phyloP scores from a whole-genome alignment of 2,888 invertebrate species.

The Aquatica leii region DNA sequence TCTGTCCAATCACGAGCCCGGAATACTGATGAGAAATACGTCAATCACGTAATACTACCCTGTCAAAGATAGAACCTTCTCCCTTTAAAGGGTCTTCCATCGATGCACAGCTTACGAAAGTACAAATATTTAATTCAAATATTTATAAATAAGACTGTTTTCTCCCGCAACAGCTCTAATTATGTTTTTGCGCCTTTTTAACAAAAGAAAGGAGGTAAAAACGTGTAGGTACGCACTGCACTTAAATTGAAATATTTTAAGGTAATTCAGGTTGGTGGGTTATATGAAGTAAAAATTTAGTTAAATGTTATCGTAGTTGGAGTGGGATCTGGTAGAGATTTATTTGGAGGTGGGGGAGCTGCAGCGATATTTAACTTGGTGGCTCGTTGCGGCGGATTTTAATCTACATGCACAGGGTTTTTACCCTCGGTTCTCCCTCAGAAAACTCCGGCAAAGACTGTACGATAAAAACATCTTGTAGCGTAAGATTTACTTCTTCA shows the following conservation, averaged over 20 bases:
- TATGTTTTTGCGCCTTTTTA: background rate
- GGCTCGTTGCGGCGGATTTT: slow-evolving; percentile 60
- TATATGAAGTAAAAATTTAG: slow-evolving; percentile 61
- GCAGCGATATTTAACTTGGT: slow-evolving; percentile 61
- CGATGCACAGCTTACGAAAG: slow-evolving; percentile 30
- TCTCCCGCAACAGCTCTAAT: background rate
- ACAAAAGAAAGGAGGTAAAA: too few species aligned
- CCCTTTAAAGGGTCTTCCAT: slow-evolving; percentile 36
- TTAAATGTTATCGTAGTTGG: slow-evolving; percentile 60
- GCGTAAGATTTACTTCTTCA: slow-evolving; percentile 62
- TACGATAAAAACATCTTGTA: slow-evolving; percentile 64
- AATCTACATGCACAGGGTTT: slow-evolving; percentile 62
- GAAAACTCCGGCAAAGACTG: slow-evolving; percentile 57
- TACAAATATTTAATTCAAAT: slow-evolving; percentile 28
- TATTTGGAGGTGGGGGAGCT: slow-evolving; percentile 54
- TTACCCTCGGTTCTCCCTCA: slow-evolving; percentile 57
- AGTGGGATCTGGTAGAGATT: slow-evolving; percentile 60
- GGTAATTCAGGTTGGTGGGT: slow-evolving; percentile 47
- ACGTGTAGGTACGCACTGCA: background rate
- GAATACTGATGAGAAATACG: slow-evolving; percentile 79
- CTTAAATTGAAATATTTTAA: slow-evolving; percentile 15
- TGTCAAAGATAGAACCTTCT: slow-evolving; percentile 41
- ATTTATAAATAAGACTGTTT: slow-evolving; percentile 11
- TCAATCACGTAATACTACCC: slow-evolving; percentile 68
- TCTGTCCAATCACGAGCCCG: slow-evolving; percentile 79